Evolutionary conservation across 2,797 vertebrate genomes (phyloP).

Genomic region (Acrossocheilus fasciatus): DNA sequence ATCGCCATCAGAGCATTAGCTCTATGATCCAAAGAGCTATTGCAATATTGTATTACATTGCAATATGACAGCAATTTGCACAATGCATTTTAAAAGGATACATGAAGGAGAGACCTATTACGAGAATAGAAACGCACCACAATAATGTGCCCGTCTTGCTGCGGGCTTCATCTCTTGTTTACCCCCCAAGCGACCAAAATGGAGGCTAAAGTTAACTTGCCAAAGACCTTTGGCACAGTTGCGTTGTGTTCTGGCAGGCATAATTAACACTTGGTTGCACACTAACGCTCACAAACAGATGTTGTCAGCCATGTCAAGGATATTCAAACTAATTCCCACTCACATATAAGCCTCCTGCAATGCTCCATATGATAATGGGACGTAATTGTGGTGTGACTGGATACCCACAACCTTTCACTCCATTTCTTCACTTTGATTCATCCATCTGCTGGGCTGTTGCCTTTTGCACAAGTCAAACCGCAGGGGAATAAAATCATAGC

Average conservation of each 20-base stretch:
- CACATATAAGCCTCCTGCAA: slow-evolving; percentile 50
- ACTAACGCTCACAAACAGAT: slow-evolving; percentile 70
- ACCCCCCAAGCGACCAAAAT: slow-evolving; percentile 72
- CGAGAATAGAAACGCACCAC: slow-evolving; percentile 58
- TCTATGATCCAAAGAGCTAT: background rate
- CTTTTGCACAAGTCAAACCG: background rate
- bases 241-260: slow-evolving; percentile 73
- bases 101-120: slow-evolving; percentile 58
- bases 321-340: slow-evolving; percentile 64
- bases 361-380: slow-evolving; percentile 3
- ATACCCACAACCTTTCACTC: slow-evolving; percentile 1
- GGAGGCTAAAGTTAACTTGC: slow-evolving; percentile 63
- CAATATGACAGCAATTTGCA: slow-evolving; percentile 61
- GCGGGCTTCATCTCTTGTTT: slow-evolving; percentile 73
- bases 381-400: background rate
- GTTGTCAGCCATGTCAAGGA: slow-evolving; percentile 71
- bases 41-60: background rate
- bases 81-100: slow-evolving; percentile 63
- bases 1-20: slow-evolving; percentile 40
- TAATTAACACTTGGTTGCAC: slow-evolving; percentile 74
- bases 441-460: slow-evolving; percentile 5
- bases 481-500: background rate
- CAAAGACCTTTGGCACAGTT: slow-evolving; percentile 71
- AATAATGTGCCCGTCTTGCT: slow-evolving; percentile 73
- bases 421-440: background rate